Percentiles rank a stretch among this genome's conserved stretches.
These are phyloP conservation scores for Ectropis grisescens DNA, from an alignment of 1,140 invertebrate genomes.

Conservation along the genomic window DNA sequence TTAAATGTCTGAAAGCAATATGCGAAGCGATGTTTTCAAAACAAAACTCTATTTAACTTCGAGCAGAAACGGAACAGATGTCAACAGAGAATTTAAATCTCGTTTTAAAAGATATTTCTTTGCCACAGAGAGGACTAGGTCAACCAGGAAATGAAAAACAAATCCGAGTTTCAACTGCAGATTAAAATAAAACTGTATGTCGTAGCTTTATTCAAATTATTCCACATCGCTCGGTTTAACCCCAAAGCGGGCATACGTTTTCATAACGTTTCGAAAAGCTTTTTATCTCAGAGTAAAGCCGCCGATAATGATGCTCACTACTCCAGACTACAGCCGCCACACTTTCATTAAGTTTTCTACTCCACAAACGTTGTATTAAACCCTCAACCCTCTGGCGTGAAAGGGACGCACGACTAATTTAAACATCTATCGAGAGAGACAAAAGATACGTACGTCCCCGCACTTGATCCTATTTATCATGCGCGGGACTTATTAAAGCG, in stretches of 20 bases:
- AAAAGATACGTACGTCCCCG: slow-evolving; percentile 16
- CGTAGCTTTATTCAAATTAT: slow-evolving; percentile 19
- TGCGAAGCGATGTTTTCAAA: no score
- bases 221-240: slow-evolving; percentile 28
- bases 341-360: slow-evolving; percentile 62
- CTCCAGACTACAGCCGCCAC: slow-evolving; percentile 28
- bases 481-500: slow-evolving; percentile 58
- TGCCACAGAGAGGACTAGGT: no score
- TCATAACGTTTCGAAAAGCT: slow-evolving; percentile 34
- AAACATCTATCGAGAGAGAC: slow-evolving; percentile 18
- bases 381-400: slow-evolving; percentile 24
- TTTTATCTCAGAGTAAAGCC: slow-evolving; percentile 52
- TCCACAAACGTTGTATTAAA: slow-evolving; percentile 40
- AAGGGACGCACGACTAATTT: slow-evolving; percentile 20
- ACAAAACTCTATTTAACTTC: no score
- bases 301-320: slow-evolving; percentile 50
- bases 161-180: slow-evolving; percentile 3
- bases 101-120: no score
- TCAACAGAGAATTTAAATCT: no score
- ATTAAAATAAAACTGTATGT: slow-evolving; percentile 14
- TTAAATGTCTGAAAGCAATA: no score
- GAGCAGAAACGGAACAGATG: no score
- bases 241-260: slow-evolving; percentile 48
- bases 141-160: no score
- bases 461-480: slow-evolving; percentile 63